Evolutionary conservation across 2,797 vertebrate species (phyloP), one percentile per base, ranked within the genome.

Genomic region (Coccyzus lansbergi): DNA sequence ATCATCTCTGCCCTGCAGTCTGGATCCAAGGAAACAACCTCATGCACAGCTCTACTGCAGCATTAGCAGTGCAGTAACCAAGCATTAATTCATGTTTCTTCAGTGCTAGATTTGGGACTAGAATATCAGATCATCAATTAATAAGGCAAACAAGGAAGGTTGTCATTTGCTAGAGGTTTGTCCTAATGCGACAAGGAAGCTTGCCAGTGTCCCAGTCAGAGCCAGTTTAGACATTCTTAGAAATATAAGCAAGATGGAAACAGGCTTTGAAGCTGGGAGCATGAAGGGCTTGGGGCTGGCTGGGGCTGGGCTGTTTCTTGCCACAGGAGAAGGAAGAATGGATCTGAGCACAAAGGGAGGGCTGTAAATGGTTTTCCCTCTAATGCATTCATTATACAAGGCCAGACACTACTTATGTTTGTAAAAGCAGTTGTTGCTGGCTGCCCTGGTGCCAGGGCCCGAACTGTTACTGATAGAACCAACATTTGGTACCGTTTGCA

Each of bases 201-300:
- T 77, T 70, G 25, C 33, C 56, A n/a, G 18, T 58, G 36, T 70
- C n/a, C 34, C 38, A 51, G 29, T 5, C 3, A 2, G 36, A 78
- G n/a, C 36, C 29, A 62, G 9, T 13, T 86, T 51, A 40, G 40
- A 60, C 44, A 29, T 79, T 29, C 14, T 58, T 48, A 58, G 29
- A 83, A 85, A 15, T 6, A 14, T 9, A 14, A 87, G 22, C 29
- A 78, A 56, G 68, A 44, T 49, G 29, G 28, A 78, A 25, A 38
- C 38, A 38, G 38, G 38, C 60, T 44, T 44, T 56, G 62, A 87
- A 80, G 44, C 24, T 13, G n/a, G 56, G 72, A 70, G 26, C 18
- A 11, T 0, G 1, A 60, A 33, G 62, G 29, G 9, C 7, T 34
- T 1, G 1, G 20, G 19, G 6, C 63, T 72, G 63, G n/a, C 56